Conservation (phyloP, 2,797 vertebrate species). For the Gymnodraco acuticeps region DNA sequence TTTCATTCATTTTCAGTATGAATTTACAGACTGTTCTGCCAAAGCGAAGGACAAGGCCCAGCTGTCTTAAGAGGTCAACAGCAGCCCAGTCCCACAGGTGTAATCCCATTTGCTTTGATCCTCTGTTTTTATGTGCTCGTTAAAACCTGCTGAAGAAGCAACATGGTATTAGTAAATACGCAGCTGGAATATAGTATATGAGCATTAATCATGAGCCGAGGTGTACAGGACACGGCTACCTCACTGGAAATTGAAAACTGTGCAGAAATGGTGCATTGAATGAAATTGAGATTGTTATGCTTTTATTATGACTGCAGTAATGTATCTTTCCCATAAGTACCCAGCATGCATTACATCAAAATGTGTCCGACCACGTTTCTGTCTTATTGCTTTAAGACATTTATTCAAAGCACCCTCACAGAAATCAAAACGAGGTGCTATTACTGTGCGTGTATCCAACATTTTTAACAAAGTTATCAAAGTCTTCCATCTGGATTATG, state of each 20-base stretch:
- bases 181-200: conserved; percentile 64
- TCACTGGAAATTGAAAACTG: conserved; percentile 37
- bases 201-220: conserved; percentile 62
- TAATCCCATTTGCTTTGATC: conserved; percentile 75
- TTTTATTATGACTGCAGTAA: conserved; percentile 24
- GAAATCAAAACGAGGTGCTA: conserved; percentile 57
- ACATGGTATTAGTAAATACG: conserved; percentile 70
- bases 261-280: conserved; percentile 46
- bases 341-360: conserved; percentile 33
- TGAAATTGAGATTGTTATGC: conserved; percentile 42
- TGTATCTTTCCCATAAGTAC: conserved; percentile 14
- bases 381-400: conserved; percentile 47
- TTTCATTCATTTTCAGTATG: conserved; percentile 44
- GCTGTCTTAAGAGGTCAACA: conserved; percentile 62
- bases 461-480: conserved; percentile 77
- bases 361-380: conserved; percentile 23
- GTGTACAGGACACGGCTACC: conserved; percentile 28
- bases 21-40: conserved; percentile 19
- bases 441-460: conserved; percentile 57
- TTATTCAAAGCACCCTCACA: conserved; percentile 43
- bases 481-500: conserved; percentile 76
- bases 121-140: conserved; percentile 76
- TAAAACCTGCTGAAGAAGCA: conserved; percentile 80
- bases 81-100: conserved; percentile 66
- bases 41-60: conserved; percentile 45